A percentile compares a stretch with the other conserved stretches of the same genome.
Conservation (phyloP, 2,888 invertebrate species). For the Tuberolachnus salignus region DNA sequence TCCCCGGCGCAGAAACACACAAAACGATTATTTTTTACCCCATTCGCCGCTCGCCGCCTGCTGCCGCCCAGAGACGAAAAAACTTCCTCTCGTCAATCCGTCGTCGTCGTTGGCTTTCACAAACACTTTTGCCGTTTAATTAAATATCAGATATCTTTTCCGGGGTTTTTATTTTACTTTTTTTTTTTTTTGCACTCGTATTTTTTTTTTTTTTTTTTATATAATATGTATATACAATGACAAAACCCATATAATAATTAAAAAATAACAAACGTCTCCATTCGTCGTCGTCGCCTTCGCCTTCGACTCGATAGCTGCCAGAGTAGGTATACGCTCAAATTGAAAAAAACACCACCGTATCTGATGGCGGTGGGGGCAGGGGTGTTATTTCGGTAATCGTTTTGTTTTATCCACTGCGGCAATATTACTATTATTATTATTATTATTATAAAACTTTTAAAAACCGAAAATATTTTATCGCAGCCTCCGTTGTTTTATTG, state of each 20-base stretch:
- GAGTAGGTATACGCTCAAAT: neutral
- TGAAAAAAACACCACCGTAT: neutral
- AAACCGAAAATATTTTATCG: too few species aligned
- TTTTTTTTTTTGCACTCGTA: neutral
- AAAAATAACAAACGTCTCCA: constrained; percentile 40
- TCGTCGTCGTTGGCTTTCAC: constrained; percentile 34
- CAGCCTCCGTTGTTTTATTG: too few species aligned
- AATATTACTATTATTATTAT: too few species aligned
- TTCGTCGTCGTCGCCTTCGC: neutral
- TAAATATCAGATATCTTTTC: constrained; percentile 51
- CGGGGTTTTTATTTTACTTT: too few species aligned
- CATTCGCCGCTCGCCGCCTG: too few species aligned
- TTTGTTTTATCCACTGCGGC: neutral
- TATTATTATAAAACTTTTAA: neutral
- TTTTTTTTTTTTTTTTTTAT: constrained; percentile 6
- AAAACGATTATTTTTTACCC: constrained; percentile 8
- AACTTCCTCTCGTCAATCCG: constrained; percentile 31
- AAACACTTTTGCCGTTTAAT: constrained; percentile 53
- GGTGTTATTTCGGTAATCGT: neutral
- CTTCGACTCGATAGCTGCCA: too few species aligned
- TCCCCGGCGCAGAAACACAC: constrained; percentile 36
- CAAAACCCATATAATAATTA: constrained; percentile 41
- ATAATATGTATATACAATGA: too few species aligned
- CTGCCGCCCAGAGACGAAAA: neutral
- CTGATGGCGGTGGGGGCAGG: neutral